A percentile compares a stretch with the other conserved stretches of the same genome.
These are phyloP conservation scores for Salvelinus sp. DNA, from an alignment of 2,113 vertebrate genomes.

Conservation along the genomic window DNA sequence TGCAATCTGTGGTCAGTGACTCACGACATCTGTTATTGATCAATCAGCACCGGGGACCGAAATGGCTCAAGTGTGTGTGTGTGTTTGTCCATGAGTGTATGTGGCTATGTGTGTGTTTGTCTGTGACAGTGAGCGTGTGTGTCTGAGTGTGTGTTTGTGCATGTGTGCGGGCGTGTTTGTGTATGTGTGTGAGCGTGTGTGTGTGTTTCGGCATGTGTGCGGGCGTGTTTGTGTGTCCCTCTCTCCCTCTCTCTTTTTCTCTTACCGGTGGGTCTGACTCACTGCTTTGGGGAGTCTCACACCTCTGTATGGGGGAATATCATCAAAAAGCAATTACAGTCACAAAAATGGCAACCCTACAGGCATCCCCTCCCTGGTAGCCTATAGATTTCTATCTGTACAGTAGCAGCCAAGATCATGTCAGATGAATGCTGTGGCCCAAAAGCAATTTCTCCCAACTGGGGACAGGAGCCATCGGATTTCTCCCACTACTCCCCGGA, in stretches of 20 bases:
- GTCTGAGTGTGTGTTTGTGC: neutral
- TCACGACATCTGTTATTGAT: constrained; percentile 34
- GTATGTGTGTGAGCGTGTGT: neutral
- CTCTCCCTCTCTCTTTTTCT: no score
- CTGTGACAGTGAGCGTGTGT: neutral
- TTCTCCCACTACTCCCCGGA: constrained; percentile 11
- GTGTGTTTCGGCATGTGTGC: neutral
- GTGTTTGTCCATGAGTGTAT: neutral
- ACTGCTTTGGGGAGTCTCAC: constrained; percentile 1
- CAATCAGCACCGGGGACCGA: neutral
- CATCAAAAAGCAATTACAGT: constrained; percentile 32
- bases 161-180: neutral
- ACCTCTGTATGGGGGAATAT: constrained; percentile 7
- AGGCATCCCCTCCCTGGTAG: neutral
- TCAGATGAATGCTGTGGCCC: constrained; percentile 20
- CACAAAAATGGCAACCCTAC: neutral
- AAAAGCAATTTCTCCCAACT: constrained; percentile 8
- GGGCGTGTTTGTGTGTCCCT: neutral
- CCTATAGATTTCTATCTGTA: neutral
- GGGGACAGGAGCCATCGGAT: neutral
- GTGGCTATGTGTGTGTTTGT: constrained; percentile 1
- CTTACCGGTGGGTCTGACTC: neutral
- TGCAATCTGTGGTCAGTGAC: constrained; percentile 20
- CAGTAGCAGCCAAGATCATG: constrained; percentile 1
- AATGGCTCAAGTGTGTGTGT: neutral